Base-by-base conservation (phyloP, 2,888 invertebrate genomes). In the Sericinus montela region DNA sequence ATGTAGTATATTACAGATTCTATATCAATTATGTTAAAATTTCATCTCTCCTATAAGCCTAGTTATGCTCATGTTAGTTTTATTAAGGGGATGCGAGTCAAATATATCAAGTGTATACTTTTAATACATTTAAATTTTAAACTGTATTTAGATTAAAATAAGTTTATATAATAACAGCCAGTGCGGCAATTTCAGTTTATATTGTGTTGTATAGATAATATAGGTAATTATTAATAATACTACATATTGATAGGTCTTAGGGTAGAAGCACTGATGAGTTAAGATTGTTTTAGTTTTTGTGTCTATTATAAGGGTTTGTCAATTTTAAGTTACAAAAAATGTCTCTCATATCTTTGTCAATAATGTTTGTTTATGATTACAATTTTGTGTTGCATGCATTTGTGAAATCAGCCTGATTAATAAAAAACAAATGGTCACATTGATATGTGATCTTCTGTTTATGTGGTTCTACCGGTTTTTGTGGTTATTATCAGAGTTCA, bases 211-310 rank as follows among this genome's bases (percentile, higher is more conserved):
- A 42, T 34, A 37, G 34, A 25, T 37, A 37, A 29, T 16, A 38
- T 39, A 34, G 38, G 34, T 43, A 39, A 25, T 49, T 39, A 25
- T 39, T 39, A n/a, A n/a, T n/a, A n/a, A 35, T 40, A 29, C 29
- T 49, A 45, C 29, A 35, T 47, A 47, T 37, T 39, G 34, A 34
- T 48, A 41, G 29, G 13, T 4, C 19, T 29, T 42, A 37, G 30
- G 28, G 13, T 41, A 23, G 11, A 23, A 25, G 34, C 40, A 28
- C 28, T 13, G 32, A 32, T 40, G 30, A 11, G 14, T 29, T 28
- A 34, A 10, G 32, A 19, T 19, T 19, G 2, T 14, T 48, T 48
- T 38, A 13, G 10, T 19, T 48, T 43, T 48, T 15, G n/a, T 32
- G 14, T 48, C 23, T 35, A n/a, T 8, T 25, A 13, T 6, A 32